These are phyloP conservation scores for Ceratothoa steindachneri DNA, from an alignment of 2,888 invertebrate species.

Conservation along the genomic window DNA sequence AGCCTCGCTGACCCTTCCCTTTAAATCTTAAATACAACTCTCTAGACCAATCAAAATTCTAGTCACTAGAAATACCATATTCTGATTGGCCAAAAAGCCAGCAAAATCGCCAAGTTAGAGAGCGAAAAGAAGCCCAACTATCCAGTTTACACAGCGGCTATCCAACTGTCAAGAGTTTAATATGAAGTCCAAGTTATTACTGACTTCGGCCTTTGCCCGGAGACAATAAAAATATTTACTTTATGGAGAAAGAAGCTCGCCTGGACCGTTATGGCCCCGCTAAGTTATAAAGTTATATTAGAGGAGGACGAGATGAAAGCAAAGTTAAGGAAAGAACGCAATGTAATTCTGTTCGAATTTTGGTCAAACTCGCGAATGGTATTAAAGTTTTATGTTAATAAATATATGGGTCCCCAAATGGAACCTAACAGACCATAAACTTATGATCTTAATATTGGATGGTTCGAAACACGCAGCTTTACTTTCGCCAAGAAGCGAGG, in stretches of 20 bases:
- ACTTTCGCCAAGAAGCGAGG: no score
- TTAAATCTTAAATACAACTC: not conserved
- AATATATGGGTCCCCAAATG: not conserved
- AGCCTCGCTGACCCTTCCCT: conserved; percentile 4
- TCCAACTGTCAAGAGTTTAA: conserved; percentile 40
- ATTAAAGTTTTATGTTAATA: conserved; percentile 8
- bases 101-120: not conserved
- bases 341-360: conserved; percentile 2
- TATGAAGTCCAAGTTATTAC: conserved; percentile 43
- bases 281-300: conserved; percentile 26
- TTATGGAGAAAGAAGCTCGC: conserved; percentile 23
- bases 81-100: conserved; percentile 20
- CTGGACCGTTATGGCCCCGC: conserved; percentile 16
- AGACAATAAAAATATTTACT: conserved; percentile 42
- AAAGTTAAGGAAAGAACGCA: conserved; percentile 12
- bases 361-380: not conserved
- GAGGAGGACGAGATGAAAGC: conserved; percentile 10
- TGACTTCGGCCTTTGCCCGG: conserved; percentile 28
- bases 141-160: conserved; percentile 37
- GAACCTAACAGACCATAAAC: not conserved
- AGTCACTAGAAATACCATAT: not conserved
- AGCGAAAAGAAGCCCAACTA: conserved; percentile 12
- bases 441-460: conserved; percentile 3
- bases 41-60: conserved; percentile 31
- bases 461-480: no score